Evolutionary conservation across 2,888 invertebrate species (phyloP), one percentile per base, ranked within the genome.

Genomic region (Metopia argyrocephala): DNA sequence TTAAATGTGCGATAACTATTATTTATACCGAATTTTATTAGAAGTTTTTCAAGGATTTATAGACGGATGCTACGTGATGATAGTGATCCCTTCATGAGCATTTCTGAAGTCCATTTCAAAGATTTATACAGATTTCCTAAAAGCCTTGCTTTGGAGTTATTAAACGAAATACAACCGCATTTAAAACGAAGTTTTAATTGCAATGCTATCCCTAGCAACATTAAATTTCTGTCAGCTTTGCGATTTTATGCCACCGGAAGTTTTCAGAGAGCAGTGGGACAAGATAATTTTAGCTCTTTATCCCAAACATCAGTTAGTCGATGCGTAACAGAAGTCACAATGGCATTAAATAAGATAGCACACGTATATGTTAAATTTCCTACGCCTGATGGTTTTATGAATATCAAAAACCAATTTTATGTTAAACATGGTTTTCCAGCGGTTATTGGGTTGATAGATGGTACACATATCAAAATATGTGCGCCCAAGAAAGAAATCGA

Each of bases 231-330:
- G 15, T 21, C 21, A 21, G 21, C 54, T 15, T n/a, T 76, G 7
- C 27, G 76, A 5, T 76, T 76, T 25, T 76, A 70, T 56, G 69
- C 76, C 7, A 56, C 76, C n/a, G 69, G 69, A 12, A 64, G 64
- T 18, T 76, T 64, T 25, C 61, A 76, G 31, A 21, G 69, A 18
- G 28, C 21, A 9, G 54, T 69, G 5, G 69, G 69, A 6, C 69
- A 69, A 18, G 54, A 76, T 15, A 56, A 31, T 27, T 38, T 76
- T 5, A 52, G 59, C 1, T 23, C 62, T 9, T 28, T 69, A 27
- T 76, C 56, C n/a, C 76, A 76, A 38, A 50, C 50, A 48, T 62
- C 68, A 6, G 50, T 76, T 5, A 69, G 76, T 69, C 48, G 68
- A n/a, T 48, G 68, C 52, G 68, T 76, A 18, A 12, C 28, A 12